Evolutionary conservation across 2,797 vertebrate species (phyloP), one percentile per base, ranked within the genome.

Genomic region (Tangara arthus): DNA sequence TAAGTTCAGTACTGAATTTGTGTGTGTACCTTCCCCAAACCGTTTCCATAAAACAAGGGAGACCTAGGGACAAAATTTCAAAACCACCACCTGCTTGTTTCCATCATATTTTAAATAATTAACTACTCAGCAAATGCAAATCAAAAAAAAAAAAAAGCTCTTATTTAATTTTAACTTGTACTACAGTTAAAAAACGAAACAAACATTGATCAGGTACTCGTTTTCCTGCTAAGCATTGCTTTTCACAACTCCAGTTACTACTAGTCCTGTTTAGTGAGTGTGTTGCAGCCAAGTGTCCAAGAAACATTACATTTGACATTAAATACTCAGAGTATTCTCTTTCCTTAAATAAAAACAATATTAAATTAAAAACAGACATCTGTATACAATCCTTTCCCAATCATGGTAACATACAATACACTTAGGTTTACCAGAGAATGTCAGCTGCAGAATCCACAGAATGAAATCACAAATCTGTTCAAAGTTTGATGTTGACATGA

Each of bases 1-100:
- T 4, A 81, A 78, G 28, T 47, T 93, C 32, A 50, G 42, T 56
- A 70, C 28, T 53, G 37, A 82, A 79, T 89, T 88, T 89, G 39
- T 55, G 9, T 22, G 16, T 55, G 21, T n/a, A 53, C 0, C 0
- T 83, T 88, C 30, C 57, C 42, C 49, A 89, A 85, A 66, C 1
- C 2, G 12, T 47, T 93, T 88, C 72, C 47, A 83, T 60, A 88
- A 90, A 90, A 68, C 24, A 84, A 82, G 28, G 32, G 44, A 90
- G 56, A 94, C 47, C 77, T 41, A 73, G 64, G 66, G 60, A 95
- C 15, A 0, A 82, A 72, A 90, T 66, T 93, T 70, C 77, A 89
- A 90, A 95, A 89, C 30, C n/a, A 82, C 68, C 66, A 93, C 81
- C 70, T 93, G 86, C 49, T 92, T 35, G 4, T 90, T 89, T 95